A percentile compares a stretch with the other conserved stretches of the same genome.
These are phyloP conservation scores for Ophion slaviceki DNA, from an alignment of 2,888 invertebrate species.

Conservation along the genomic window DNA sequence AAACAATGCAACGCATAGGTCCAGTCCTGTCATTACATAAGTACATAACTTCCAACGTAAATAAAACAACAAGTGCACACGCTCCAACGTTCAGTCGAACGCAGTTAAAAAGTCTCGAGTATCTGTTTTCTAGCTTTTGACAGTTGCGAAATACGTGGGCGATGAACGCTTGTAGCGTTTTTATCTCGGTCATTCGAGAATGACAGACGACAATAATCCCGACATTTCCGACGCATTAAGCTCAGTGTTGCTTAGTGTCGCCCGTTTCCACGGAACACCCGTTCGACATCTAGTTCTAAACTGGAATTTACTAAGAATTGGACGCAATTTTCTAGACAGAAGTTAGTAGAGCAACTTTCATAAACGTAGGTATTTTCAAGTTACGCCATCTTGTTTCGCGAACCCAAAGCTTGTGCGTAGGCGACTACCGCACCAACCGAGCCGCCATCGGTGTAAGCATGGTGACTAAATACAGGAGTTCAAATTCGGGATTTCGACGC, in stretches of 20 bases:
- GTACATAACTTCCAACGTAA: slow-evolving; percentile 44
- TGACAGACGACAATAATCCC: slow-evolving; percentile 36
- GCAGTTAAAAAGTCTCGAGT: neutral
- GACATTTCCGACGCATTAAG: slow-evolving; percentile 22
- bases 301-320: neutral
- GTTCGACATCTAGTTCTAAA: neutral
- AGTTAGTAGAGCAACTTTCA: neutral
- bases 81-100: neutral
- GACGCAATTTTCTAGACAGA: neutral
- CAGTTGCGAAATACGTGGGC: neutral
- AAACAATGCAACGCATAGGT: slow-evolving; percentile 55
- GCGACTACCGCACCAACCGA: neutral
- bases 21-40: slow-evolving; percentile 64
- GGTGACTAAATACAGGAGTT: too few relatives aligned
- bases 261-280: neutral
- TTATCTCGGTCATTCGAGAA: slow-evolving; percentile 20
- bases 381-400: slow-evolving; percentile 3
- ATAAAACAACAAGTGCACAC: slow-evolving; percentile 17
- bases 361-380: neutral
- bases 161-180: slow-evolving; percentile 12
- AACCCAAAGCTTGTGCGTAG: neutral
- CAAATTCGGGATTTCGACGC: too few relatives aligned
- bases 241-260: neutral
- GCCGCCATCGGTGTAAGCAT: neutral
- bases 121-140: slow-evolving; percentile 1